Conservation (phyloP, 2,888 invertebrate genomes). For the Achlya flavicornis region DNA sequence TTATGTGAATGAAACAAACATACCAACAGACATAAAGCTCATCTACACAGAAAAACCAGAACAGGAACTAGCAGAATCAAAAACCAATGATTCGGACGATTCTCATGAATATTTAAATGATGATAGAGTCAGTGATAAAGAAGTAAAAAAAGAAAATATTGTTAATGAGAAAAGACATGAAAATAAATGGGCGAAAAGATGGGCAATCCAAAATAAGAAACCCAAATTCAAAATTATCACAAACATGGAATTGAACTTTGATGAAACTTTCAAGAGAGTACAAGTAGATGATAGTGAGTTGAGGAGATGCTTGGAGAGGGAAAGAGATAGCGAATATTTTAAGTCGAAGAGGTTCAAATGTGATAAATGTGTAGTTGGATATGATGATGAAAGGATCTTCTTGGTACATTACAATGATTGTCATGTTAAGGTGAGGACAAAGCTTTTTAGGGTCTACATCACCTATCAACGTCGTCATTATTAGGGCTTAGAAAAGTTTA, state of each 20-base stretch:
- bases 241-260: conserved; percentile 9
- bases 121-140: background rate
- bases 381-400: background rate
- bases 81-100: background rate
- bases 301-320: conserved; percentile 5
- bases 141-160: background rate
- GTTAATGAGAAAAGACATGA: background rate
- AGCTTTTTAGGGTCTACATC: background rate
- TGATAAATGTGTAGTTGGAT: conserved; percentile 11
- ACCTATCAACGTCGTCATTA: background rate
- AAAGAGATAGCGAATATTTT: background rate
- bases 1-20: conserved; percentile 10
- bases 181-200: conserved; percentile 8
- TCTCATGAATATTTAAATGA: background rate
- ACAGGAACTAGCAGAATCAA: background rate
- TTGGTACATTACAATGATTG: background rate
- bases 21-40: conserved; percentile 1
- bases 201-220: conserved; percentile 11
- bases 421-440: background rate
- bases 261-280: background rate
- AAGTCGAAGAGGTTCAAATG: conserved; percentile 13
- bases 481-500: background rate
- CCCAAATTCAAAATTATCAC: conserved; percentile 10
- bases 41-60: background rate
- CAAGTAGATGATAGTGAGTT: background rate